Evolutionary conservation across 2,113 vertebrate genomes (phyloP).

Genomic region (Hepsetus odoe): DNA sequence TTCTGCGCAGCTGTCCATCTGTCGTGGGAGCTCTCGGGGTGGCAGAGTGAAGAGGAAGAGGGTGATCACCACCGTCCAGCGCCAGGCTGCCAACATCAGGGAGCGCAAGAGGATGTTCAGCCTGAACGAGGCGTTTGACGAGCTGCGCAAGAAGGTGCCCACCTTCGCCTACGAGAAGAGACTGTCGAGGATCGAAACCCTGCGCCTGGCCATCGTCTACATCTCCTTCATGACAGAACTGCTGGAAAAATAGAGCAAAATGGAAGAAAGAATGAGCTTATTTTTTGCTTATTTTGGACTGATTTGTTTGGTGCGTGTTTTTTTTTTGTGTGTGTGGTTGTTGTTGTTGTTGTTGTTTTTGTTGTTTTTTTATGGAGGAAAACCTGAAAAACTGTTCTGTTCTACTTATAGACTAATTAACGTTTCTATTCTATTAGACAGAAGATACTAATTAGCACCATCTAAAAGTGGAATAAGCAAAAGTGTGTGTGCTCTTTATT

Average conservation of each 20-base stretch:
- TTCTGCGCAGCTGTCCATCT: conserved; percentile 51
- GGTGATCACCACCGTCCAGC: conserved; percentile 89
- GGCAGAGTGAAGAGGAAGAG: conserved; percentile 84
- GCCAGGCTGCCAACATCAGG: conserved; percentile 92
- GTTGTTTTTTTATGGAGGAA: too few relatives aligned
- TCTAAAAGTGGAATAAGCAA: too few relatives aligned
- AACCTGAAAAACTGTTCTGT: too few relatives aligned
- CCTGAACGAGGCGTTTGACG: conserved; percentile 96
- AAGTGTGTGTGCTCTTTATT: too few relatives aligned
- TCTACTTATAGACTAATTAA: too few relatives aligned
- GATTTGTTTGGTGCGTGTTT: too few relatives aligned
- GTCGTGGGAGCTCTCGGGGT: conserved; percentile 53
- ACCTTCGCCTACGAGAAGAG: conserved; percentile 97
- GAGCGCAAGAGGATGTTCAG: conserved; percentile 96
- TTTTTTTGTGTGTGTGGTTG: too few relatives aligned
- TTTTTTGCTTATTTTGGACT: too few relatives aligned
- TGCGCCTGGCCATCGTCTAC: conserved; percentile 94
- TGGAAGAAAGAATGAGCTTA: background rate
- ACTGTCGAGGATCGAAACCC: conserved; percentile 92
- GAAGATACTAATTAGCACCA: too few relatives aligned
- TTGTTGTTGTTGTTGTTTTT: too few relatives aligned
- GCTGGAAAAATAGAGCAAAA: conserved; percentile 62
- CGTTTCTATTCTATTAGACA: too few relatives aligned
- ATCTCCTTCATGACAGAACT: conserved; percentile 98
- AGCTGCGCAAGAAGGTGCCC: conserved; percentile 90